These are phyloP conservation scores for Cantharis flavilabris DNA, from an alignment of 2,888 invertebrate genomes.

Conservation along the genomic window DNA sequence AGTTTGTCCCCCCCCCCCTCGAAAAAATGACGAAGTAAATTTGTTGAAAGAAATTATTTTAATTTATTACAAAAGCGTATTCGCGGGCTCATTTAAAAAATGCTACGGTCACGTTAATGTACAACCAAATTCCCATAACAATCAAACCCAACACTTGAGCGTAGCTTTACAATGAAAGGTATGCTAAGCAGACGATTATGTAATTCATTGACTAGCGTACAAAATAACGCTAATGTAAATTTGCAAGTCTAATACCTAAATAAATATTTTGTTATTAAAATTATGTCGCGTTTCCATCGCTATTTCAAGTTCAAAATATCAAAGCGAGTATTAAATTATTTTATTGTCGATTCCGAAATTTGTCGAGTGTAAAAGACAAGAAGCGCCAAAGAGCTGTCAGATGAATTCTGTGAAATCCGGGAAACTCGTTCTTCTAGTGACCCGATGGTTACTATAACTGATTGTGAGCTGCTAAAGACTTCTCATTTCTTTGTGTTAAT, in stretches of 20 bases:
- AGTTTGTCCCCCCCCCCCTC: too few species aligned
- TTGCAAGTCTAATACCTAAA: background rate
- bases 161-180: background rate
- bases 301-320: background rate
- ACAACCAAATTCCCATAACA: background rate
- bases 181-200: background rate
- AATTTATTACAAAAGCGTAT: background rate
- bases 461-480: slow-evolving; percentile 21
- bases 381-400: slow-evolving; percentile 25
- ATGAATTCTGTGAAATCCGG: slow-evolving; percentile 33
- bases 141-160: background rate
- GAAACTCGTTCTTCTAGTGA: slow-evolving; percentile 34
- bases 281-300: background rate
- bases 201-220: background rate
- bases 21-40: background rate
- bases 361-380: slow-evolving; percentile 15
- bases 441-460: slow-evolving; percentile 21
- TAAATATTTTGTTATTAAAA: background rate
- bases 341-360: slow-evolving; percentile 12
- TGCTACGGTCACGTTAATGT: background rate
- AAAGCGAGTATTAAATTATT: slow-evolving; percentile 6
- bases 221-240: background rate
- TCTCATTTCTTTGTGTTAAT: slow-evolving; percentile 30
- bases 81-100: background rate
- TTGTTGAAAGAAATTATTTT: background rate